Evolutionary conservation across 2,797 vertebrate genomes (phyloP).

Genomic region (Sebastes vulpes): DNA sequence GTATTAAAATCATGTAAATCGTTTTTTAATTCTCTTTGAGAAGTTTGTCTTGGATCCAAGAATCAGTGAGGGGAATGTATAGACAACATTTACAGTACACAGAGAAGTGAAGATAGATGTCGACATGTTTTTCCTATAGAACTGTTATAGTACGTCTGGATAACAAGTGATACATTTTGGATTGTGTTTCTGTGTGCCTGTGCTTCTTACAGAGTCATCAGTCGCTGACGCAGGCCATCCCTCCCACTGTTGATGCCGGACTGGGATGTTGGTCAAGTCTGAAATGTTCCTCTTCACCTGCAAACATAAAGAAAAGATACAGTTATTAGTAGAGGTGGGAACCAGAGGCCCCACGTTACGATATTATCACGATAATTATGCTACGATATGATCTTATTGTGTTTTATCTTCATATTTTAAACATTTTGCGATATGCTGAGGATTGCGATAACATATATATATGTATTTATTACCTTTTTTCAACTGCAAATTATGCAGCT

Average conservation of each 20-base stretch:
- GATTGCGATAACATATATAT: too few species aligned
- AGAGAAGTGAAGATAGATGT: background rate
- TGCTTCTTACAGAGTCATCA: constrained; percentile 92
- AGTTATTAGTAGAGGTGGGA: background rate
- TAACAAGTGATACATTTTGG: background rate
- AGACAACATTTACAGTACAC: background rate
- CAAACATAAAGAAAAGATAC: constrained; percentile 25
- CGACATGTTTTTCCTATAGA: background rate
- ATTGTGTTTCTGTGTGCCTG: background rate
- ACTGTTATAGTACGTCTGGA: background rate
- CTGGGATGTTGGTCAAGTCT: constrained; percentile 98
- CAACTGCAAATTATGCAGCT: too few species aligned
- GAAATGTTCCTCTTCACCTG: constrained; percentile 98
- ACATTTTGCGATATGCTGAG: too few species aligned
- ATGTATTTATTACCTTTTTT: too few species aligned
- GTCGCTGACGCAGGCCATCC: constrained; percentile 96
- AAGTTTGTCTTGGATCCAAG: background rate
- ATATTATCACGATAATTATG: too few species aligned
- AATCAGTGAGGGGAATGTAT: background rate
- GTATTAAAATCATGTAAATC: background rate
- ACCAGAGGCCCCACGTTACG: background rate
- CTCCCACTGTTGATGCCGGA: constrained; percentile 97
- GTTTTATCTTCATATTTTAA: too few species aligned
- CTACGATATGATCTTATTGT: too few species aligned
- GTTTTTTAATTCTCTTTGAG: background rate